phyloP scores from a whole-genome alignment of 2,113 vertebrate genomes.

The Calidris pygmaea region DNA sequence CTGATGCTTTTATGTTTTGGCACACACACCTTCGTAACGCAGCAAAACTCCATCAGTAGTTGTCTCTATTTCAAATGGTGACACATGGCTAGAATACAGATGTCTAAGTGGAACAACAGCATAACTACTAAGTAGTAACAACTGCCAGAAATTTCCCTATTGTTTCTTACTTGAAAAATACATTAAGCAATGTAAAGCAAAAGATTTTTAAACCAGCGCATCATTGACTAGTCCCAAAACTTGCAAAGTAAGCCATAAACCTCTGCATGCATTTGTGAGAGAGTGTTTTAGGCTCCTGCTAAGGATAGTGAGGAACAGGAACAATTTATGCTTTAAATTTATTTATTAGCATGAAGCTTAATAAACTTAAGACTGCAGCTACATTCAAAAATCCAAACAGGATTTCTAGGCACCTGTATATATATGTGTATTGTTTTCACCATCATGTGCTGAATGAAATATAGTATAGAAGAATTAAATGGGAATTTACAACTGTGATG shows the following conservation, averaged over 20 bases:
- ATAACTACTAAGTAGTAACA: not conserved
- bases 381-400: not conserved
- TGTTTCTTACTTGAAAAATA: not conserved
- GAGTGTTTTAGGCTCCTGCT: not conserved
- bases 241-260: not conserved
- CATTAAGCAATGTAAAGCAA: not conserved
- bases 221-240: not conserved
- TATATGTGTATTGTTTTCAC: not conserved
- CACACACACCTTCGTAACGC: accelerated
- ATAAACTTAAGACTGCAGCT: not conserved
- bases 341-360: not conserved
- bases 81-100: not conserved
- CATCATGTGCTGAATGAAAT: not conserved
- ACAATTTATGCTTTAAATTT: not conserved
- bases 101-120: not conserved
- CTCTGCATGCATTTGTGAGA: not conserved
- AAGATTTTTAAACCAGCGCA: not conserved
- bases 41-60: not conserved
- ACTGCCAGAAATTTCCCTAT: not conserved
- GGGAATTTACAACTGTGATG: not conserved
- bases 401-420: not conserved
- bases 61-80: too few species aligned
- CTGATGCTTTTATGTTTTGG: not conserved
- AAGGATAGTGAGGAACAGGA: not conserved
- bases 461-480: not conserved